Base-by-base conservation (phyloP, 2,888 invertebrate species). In the Carcina quercana region DNA sequence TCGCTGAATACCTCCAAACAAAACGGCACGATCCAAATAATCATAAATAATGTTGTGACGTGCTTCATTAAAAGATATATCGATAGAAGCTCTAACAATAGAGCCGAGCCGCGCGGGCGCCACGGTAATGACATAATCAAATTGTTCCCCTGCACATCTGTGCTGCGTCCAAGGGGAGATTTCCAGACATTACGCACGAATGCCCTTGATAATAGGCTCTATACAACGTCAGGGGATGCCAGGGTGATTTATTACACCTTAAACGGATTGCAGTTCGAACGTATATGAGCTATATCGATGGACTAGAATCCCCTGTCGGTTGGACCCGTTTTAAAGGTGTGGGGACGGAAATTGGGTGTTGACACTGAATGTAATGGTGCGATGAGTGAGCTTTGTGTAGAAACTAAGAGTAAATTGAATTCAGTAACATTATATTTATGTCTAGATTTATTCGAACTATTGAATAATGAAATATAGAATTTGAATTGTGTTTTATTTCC, bases 211-310 rank as follows among this genome's bases (percentile, higher is more conserved):
- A 76, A 76, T 74, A 63, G 64, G 50, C 42, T 57, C 52, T 60
- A 67, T 66, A 66, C 50, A 53, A 13, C 15, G 13, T 25, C 10
- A 42, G 54, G 58, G 58, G 52, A 56, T 52, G 50, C 46, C 42
- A 35, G 52, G 59, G 70, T 78, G 75, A 80, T 79, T 76, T 79
- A 80, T 79, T 67, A 62, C 65, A 60, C 65, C 66, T 68, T 73
- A 75, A 76, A 74, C 63, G 71, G 70, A 75, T 79, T 70, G 64
- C 54, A 53, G 55, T 55, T 56, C 53, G 61, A 53, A 59, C 60
- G 58, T 59, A 65, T 59, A 71, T 69, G 66, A 59, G 45, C 34
- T 25, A 11, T 31, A 34, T 37, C 37, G 28, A 33, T 31, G 28
- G 10, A 27, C 27, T 20, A 20, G 20, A 20, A n/a, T 20, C 20